Evolutionary conservation across 2,797 vertebrate species (phyloP), one percentile per base, ranked within the genome.

Genomic region (Neomorphus geoffroyi): DNA sequence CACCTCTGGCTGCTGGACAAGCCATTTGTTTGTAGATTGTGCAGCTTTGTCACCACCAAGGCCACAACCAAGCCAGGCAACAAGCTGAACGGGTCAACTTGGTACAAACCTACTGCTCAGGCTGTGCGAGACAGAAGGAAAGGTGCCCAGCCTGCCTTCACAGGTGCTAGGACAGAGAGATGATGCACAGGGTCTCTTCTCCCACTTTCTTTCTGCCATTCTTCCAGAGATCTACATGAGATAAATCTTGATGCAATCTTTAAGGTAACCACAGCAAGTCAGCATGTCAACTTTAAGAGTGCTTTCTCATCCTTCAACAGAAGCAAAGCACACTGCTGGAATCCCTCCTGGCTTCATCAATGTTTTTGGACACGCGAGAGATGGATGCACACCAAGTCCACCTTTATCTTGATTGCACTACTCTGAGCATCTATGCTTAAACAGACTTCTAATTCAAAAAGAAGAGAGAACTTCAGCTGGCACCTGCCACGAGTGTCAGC

Each of bases 31-130:
- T 64, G 39, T 28, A 46, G 18, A 58, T 14, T 0, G 0, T 32
- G 24, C 22, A 43, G n/a, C 15, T 74, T 39, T 8, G 2, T 8
- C 23, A 27, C 43, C 30, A 39, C 48, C 2, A 6, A 66, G 30
- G 30, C 37, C 17, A 66, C 24, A 88, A 33, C 22, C 27, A 61
- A 28, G 28, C 5, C 6, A 4, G 56, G 35, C 14, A 74, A 69
- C 0, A 0, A 84, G 65, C 23, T 16, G 32, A 48, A 1, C 22
- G 28, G 50, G 62, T 81, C 27, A 88, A 4, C 26, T 17, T 1
- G 7, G 64, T 13, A 67, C 35, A 91, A 22, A 21, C 7, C 27
- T 43, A 30, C 53, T 37, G 45, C 24, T 65, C 0, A 0, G 10
- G 37, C 43, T 72, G 33, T 24, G 58, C 37, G 30, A 61, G 26